Percentiles rank a stretch among this genome's conserved stretches.
phyloP scores from a whole-genome alignment of 2,113 vertebrate genomes.

The Anhinga rufa region DNA sequence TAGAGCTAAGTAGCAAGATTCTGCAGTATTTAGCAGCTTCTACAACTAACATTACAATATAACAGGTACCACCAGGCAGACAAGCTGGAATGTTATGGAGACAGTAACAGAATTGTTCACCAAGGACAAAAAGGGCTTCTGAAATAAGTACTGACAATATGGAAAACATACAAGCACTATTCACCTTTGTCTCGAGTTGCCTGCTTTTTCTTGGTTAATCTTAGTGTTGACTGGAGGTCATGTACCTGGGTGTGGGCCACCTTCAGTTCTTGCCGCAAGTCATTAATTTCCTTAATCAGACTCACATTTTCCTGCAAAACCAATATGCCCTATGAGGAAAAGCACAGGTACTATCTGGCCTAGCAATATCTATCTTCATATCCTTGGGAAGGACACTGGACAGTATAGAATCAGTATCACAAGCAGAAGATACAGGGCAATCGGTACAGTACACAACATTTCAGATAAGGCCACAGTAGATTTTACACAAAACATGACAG shows the following conservation, averaged over 20 bases:
- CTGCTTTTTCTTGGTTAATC: conserved; percentile 62
- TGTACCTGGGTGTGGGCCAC: conserved; percentile 57
- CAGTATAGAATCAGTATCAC: neutral
- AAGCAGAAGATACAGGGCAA: neutral
- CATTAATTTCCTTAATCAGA: conserved; percentile 79
- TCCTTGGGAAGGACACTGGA: neutral
- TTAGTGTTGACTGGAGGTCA: conserved; percentile 59
- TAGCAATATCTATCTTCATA: neutral
- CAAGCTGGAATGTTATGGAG: neutral
- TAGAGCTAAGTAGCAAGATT: neutral
- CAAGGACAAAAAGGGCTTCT: neutral
- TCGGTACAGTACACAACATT: neutral
- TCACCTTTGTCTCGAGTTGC: conserved; percentile 66
- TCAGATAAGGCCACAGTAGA: neutral
- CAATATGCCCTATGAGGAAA: neutral
- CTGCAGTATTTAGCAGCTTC: too few relatives aligned
- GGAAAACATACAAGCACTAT: neutral
- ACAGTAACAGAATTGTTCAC: neutral
- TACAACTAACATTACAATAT: neutral
- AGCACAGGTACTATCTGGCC: neutral
- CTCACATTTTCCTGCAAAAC: conserved; percentile 74
- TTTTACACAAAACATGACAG: neutral
- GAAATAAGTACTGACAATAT: neutral
- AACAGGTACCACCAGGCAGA: neutral
- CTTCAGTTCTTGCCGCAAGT: conserved; percentile 70